Conservation (phyloP, 2,113 vertebrate genomes). For the Lates calcarifer region DNA sequence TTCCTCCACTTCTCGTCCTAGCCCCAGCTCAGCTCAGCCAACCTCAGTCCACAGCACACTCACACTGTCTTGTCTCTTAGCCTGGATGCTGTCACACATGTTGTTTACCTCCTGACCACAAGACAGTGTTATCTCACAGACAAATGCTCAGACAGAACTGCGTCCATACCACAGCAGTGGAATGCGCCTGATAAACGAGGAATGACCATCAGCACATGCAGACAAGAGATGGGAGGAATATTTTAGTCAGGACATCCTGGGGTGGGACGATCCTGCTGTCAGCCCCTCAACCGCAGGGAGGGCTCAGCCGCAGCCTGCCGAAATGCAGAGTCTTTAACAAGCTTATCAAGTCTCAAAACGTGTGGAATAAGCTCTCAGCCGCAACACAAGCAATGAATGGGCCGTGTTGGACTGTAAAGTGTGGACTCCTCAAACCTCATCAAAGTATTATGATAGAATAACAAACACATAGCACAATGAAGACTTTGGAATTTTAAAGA, state of each 20-base stretch:
- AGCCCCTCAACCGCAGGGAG: neutral
- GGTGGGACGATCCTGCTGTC: constrained; percentile 16
- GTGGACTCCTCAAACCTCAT: constrained; percentile 49
- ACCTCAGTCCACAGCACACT: constrained; percentile 23
- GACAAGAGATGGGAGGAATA: constrained; percentile 15
- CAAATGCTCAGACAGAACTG: constrained; percentile 43
- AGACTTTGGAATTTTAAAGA: constrained; percentile 39
- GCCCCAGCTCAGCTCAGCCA: constrained; percentile 70
- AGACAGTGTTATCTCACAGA: constrained; percentile 46
- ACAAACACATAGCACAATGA: constrained; percentile 48
- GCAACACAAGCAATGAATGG: neutral
- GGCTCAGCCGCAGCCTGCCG: neutral
- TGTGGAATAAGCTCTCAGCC: constrained; percentile 41
- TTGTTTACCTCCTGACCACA: constrained; percentile 90
- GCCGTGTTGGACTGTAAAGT: constrained; percentile 15
- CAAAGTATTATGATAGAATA: constrained; percentile 65
- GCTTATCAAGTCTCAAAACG: constrained; percentile 36
- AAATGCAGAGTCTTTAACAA: too few relatives aligned
- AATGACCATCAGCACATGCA: constrained; percentile 18
- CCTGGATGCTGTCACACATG: constrained; percentile 77
- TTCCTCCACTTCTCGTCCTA: constrained; percentile 63
- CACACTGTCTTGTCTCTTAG: constrained; percentile 70
- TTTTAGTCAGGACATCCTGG: constrained; percentile 27
- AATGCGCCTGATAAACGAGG: constrained; percentile 48
- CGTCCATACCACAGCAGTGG: constrained; percentile 42